Conservation (phyloP, 30 jellyfish, hydroid and myxozoan species). For the Sanderia malayensis region DNA sequence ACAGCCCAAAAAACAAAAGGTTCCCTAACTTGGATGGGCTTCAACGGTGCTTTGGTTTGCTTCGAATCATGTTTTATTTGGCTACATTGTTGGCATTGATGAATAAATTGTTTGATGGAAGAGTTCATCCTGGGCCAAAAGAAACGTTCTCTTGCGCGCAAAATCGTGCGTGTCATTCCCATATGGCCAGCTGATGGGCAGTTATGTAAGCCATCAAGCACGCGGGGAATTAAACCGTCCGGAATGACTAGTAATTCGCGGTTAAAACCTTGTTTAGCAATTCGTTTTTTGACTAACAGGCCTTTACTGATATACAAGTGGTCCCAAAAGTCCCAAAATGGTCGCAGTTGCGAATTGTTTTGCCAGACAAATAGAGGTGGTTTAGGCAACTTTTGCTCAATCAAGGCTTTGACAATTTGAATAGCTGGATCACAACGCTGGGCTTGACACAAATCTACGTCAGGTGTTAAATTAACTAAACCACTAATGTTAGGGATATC, state of each 20-base stretch:
- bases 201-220: not conserved
- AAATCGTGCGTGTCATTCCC: not conserved
- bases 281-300: not conserved
- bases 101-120: slow-evolving; percentile 6
- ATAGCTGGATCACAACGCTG: slow-evolving; percentile 27
- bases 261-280: not conserved
- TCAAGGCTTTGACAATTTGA: slow-evolving; percentile 5
- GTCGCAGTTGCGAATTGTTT: too few relatives aligned
- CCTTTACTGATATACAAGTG: not conserved
- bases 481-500: not conserved
- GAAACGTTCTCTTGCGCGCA: not conserved
- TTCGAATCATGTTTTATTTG: not conserved
- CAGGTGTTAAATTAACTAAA: too few relatives aligned
- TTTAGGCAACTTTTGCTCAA: slow-evolving; percentile 10
- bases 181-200: not conserved
- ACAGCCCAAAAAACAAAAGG: slow-evolving; percentile 44
- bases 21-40: slow-evolving; percentile 15
- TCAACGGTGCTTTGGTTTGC: slow-evolving; percentile 20
- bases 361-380: slow-evolving; percentile 8
- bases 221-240: not conserved
- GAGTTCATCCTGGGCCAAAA: slow-evolving; percentile 12
- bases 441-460: slow-evolving; percentile 14
- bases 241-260: not conserved
- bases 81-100: slow-evolving; percentile 18
- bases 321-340: slow-evolving; percentile 9